Percentiles rank a stretch among this genome's conserved stretches.
Evolutionary conservation across 1,140 invertebrate genomes (phyloP).

Genomic region (Trigoniulus corallinus): DNA sequence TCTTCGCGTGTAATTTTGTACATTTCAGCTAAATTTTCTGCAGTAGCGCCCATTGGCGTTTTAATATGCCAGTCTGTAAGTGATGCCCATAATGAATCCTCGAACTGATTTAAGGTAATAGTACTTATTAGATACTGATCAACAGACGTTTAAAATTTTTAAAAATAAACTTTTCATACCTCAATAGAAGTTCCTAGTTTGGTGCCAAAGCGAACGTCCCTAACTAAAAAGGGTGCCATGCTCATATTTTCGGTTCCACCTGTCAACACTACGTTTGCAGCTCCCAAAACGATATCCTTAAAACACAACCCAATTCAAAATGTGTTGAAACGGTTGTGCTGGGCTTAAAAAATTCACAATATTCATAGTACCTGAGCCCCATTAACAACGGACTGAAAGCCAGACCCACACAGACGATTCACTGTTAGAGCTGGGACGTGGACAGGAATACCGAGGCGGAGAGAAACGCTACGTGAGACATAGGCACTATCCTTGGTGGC

Average conservation of each 20-base stretch:
- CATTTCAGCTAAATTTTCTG: conserved; percentile 88
- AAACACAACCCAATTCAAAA: too few species aligned
- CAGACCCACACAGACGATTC: conserved; percentile 84
- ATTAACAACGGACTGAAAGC: conserved; percentile 84
- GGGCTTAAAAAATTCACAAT: not conserved
- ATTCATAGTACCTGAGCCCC: conserved; percentile 61
- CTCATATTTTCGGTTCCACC: conserved; percentile 95
- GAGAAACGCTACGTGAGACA: conserved; percentile 64
- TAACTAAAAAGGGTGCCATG: conserved; percentile 72
- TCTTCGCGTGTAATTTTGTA: conserved; percentile 72
- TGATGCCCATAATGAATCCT: conserved; percentile 85
- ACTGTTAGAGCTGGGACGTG: conserved; percentile 63
- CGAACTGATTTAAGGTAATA: conserved; percentile 36
- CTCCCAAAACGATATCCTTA: conserved; percentile 79
- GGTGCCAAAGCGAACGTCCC: conserved; percentile 81
- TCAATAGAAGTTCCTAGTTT: conserved; percentile 53
- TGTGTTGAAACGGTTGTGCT: not conserved
- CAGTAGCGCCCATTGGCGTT: conserved; percentile 90
- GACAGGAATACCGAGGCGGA: conserved; percentile 67
- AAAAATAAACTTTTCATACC: conserved; percentile 16
- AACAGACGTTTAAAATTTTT: not conserved
- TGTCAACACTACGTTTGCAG: conserved; percentile 71
- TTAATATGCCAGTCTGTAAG: conserved; percentile 78
- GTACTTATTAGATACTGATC: not conserved
- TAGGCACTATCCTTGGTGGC: conserved; percentile 71